Percentiles rank a stretch among this genome's conserved stretches.
These are phyloP conservation scores for Chitala chitala DNA, from an alignment of 2,113 vertebrate genomes.

Conservation along the genomic window DNA sequence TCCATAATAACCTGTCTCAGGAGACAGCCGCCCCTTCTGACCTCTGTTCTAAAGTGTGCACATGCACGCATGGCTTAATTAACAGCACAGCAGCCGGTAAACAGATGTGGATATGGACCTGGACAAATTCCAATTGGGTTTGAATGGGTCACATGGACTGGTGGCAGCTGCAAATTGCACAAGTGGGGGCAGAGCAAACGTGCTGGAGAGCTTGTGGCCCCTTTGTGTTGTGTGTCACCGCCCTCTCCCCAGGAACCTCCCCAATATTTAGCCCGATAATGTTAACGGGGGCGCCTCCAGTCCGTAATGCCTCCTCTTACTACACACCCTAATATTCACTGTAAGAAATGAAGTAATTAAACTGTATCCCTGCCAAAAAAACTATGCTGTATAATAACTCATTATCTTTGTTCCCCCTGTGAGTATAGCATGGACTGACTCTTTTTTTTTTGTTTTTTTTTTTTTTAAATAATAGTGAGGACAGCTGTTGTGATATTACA, in stretches of 20 bases:
- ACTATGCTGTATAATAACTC: not conserved
- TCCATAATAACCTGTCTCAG: not conserved
- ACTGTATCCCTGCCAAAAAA: slow-evolving; percentile 5
- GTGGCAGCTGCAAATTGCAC: not conserved
- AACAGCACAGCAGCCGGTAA: not conserved
- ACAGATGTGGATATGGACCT: not conserved
- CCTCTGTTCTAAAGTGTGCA: too few relatives aligned
- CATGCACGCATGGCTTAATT: not conserved
- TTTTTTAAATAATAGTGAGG: not conserved
- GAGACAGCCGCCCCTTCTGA: not conserved
- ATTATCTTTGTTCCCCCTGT: not conserved
- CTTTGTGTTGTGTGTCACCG: not conserved
- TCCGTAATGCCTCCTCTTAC: not conserved
- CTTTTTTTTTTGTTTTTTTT: not conserved
- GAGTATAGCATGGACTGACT: not conserved
- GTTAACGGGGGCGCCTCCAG: too few relatives aligned
- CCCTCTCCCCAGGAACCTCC: not conserved
- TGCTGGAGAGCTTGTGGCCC: not conserved
- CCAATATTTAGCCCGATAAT: too few relatives aligned
- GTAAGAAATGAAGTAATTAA: not conserved
- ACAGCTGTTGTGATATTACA: not conserved
- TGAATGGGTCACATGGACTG: not conserved
- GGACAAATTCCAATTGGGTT: not conserved
- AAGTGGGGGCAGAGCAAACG: not conserved
- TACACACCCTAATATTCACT: not conserved